Base-by-base conservation (phyloP, 2,888 invertebrate species). In the Euzetes globulus region DNA sequence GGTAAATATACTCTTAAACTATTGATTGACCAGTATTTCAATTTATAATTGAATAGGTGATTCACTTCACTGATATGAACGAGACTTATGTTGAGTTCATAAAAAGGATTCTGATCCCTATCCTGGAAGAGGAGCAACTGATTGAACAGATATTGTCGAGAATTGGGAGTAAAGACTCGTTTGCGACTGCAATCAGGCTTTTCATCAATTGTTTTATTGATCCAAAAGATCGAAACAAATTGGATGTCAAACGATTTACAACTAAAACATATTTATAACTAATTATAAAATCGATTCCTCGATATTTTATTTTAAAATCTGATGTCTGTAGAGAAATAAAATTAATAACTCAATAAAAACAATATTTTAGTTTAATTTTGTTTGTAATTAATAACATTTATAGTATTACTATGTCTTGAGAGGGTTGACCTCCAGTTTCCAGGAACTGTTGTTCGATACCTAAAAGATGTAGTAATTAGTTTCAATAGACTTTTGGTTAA, bases 191-290 rank as follows among this genome's bases (percentile, higher is more conserved):
- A 25, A 68, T 77, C 11, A 68, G 71, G 15, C 52, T 75, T 41
- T 77, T 77, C 45, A 77, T 75, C 13, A 60, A 33, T 19, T 77
- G 77, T 37, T 77, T 77, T 37, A 75, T 76, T 55, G 71, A 73
- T 45, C 17, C 52, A 9, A 45, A 74, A 33, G 15, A 50, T 29
- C 47, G 52, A 25, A 71, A 45, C 17, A 50, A 60, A 55, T 29
- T 71, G n/a, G 50, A 27, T 58, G 17, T 74, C 17, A 71, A 71
- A 58, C 74, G 27, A 25, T 52, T 74, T 27, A 63, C 65, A 68
- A 29, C 17, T 1, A 70, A 70, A 37, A 15, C 13, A 17, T 15
- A 37, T n/a, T 17, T 41, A 37, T 11, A 41, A 47, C 11, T 47
- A 71, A 71, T 47, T 3, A 45, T 9, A 22, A 41, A 4, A 37